Evolutionary conservation across 2,888 invertebrate species (phyloP), one percentile per base, ranked within the genome.

Genomic region (Hermaeophaga mercurialis): DNA sequence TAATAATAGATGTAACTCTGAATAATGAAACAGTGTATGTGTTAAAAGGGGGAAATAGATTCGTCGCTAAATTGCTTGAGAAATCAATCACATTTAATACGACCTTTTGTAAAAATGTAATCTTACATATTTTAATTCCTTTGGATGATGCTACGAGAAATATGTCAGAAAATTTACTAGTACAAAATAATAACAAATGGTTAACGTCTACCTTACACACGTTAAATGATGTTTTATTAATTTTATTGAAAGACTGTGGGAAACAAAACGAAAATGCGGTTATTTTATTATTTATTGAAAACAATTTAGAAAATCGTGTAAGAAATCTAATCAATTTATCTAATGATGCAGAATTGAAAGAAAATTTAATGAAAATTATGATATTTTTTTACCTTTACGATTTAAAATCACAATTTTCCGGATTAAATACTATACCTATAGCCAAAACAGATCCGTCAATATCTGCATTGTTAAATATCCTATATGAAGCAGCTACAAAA

Each of bases 11-110:
- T 54, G 82, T 85, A 45, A 85, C 84, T 57, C 82, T 86, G 64
- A 79, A 83, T 50, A 85, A 84, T 72, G 84, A 86, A 58, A 90
- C 90, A 0, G 79, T 90, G 33, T 91, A 90, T 69, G 84, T 90
- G 7, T 82, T 85, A 0, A 80, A 86, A 19, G 86, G 88, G 85
- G 31, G 86, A 5, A 84, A 86, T 50, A 81, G 82, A 55, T 85
- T 90, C 66, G 77, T 88, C 12, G 81, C 82, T 12, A 79, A 80
- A 56, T 80, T 88, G 50, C 68, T 88, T 0, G 82, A 83, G 76
- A 82, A 80, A 71, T 73, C 82, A 1, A 79, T 80, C 14, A 80
- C 82, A 45, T 75, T 81, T 28, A 81, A 85, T 64, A 73, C 73
- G 38, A 70, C 73, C 9, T 79, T 84, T 28, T 82, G 85, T 12